phyloP scores from a whole-genome alignment of 2,797 vertebrate genomes.

The Fistularia tabacaria region DNA sequence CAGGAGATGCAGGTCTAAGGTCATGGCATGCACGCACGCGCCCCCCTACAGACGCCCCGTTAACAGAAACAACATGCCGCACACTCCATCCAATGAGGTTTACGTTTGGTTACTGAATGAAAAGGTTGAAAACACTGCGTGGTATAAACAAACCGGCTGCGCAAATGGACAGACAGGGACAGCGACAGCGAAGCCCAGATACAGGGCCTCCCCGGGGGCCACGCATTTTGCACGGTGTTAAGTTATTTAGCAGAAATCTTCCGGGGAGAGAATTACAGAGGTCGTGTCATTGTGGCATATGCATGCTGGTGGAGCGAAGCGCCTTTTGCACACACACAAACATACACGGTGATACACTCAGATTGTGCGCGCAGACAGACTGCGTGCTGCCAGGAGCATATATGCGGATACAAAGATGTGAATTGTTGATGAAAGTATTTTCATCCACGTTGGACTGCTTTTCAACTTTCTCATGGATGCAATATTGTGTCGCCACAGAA shows the following conservation, averaged over 20 bases:
- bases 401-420: no score
- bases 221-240: constrained; percentile 63
- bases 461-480: no score
- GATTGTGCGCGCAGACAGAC: background rate
- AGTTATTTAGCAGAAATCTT: constrained; percentile 69
- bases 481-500: no score
- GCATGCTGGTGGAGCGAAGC: constrained; percentile 29
- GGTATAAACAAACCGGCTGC: background rate
- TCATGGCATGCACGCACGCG: constrained; percentile 13
- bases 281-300: constrained; percentile 60
- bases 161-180: constrained; percentile 11
- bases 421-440: no score
- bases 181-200: constrained; percentile 32
- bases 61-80: background rate
- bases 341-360: background rate
- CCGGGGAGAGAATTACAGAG: constrained; percentile 57
- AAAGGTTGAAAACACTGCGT: no score
- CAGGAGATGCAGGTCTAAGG: constrained; percentile 8
- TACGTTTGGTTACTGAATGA: no score
- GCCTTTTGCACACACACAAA: background rate
- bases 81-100: background rate
- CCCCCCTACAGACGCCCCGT: constrained; percentile 2
- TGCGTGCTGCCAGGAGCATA: no score
- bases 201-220: constrained; percentile 46
- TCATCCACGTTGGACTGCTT: no score